Conservation (phyloP, 1,140 invertebrate species). For the Drosophila elegans region DNA sequence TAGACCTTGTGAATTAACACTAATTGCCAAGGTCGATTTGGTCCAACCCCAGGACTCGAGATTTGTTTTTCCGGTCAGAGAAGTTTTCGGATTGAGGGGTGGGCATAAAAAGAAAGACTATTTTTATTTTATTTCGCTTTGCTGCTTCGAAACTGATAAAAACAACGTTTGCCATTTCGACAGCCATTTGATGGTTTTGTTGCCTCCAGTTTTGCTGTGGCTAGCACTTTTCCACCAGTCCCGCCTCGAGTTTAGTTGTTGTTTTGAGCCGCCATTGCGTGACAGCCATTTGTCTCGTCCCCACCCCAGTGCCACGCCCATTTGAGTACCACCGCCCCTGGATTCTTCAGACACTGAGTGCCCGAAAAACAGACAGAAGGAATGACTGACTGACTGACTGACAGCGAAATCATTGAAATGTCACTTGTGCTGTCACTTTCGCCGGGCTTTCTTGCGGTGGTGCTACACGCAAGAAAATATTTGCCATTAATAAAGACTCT, state of each 20-base stretch:
- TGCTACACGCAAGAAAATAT: slow-evolving; percentile 13
- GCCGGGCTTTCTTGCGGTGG: slow-evolving; percentile 21
- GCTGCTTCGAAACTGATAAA: slow-evolving; percentile 39
- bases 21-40: slow-evolving; percentile 23
- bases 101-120: slow-evolving; percentile 1
- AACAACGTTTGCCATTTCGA: slow-evolving; percentile 61
- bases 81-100: slow-evolving; percentile 8
- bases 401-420: slow-evolving; percentile 68
- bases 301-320: slow-evolving; percentile 5
- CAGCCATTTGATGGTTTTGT: slow-evolving; percentile 54
- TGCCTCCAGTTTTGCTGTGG: slow-evolving; percentile 43
- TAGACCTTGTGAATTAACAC: slow-evolving; percentile 23
- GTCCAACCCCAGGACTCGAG: background rate
- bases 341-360: slow-evolving; percentile 42
- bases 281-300: slow-evolving; percentile 58
- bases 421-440: slow-evolving; percentile 65
- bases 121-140: slow-evolving; percentile 3
- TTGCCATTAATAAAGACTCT: too few relatives aligned
- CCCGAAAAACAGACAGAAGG: slow-evolving; percentile 21
- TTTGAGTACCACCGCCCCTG: background rate
- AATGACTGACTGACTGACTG: slow-evolving; percentile 54
- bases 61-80: background rate
- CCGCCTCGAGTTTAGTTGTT: slow-evolving; percentile 28
- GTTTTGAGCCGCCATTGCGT: slow-evolving; percentile 55
- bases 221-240: slow-evolving; percentile 47